Evolutionary conservation across 2,888 invertebrate genomes (phyloP), one percentile per base, ranked within the genome.

Genomic region (Acleris sparsana): DNA sequence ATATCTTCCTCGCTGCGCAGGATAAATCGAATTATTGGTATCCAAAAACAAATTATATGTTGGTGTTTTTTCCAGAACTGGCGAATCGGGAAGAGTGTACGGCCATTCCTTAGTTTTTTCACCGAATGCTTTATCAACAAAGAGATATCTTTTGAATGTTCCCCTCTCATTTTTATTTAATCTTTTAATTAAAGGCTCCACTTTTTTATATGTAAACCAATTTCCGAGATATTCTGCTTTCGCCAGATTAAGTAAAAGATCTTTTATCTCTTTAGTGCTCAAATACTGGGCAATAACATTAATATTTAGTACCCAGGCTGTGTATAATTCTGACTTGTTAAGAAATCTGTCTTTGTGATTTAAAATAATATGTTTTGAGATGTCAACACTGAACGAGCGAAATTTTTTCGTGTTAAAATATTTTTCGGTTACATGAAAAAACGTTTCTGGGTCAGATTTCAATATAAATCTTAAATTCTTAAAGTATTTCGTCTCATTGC

Each of bases 101-200:
- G 58, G 63, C 58, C 63, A 63, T 1, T 63, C 48, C 22, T 33
- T 63, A n/a, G 53, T 53, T 59, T 64, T 64, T 16, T 53, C 53
- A 13, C 63, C 63, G 1, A 53, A 22, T 13, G 16, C 16, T 53
- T 59, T 59, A 48, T 64, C 48, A 1, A 64, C 58, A 22, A 64
- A 64, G 9, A 64, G 39, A 9, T 44, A 18, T n/a, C 59, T 59
- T 25, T 64, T 64, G 1, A 59, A 53, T 25, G 17, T 11, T 11
- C 48, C 58, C 48, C 59, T 64, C 22, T 48, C 63, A 0, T 59
- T 25, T 16, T 59, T 59, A 53, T 48, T 16, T 17, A 64, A 53
- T 29, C 58, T 53, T 59, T 53, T 53, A 16, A 64, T 64, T 17
- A 64, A 25, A n/a, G 59, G 63, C 16, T 64, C 63, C 39, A 59